Base-by-base conservation (phyloP, 2,888 invertebrate species). In the Allophyes oxyacanthae region DNA sequence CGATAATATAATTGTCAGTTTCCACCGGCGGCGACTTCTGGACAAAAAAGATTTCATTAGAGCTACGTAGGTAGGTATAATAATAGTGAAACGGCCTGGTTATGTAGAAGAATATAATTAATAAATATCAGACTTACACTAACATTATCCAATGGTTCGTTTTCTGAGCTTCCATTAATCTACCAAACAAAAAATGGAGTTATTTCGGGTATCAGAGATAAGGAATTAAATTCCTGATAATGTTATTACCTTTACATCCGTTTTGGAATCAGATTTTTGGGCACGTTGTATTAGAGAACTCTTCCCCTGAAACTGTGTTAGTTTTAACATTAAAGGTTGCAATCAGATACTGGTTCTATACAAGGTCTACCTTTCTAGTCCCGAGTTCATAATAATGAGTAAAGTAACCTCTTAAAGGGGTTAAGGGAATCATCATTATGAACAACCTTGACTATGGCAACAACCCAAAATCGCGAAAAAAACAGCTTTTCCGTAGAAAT, bases 161-260 rank as follows among this genome's bases (percentile, higher is more conserved):
- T 53, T 28, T 63, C 72, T 25, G 38, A 38, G 13, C 13, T 36
- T 28, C 52, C 72, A 58, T 46, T 66, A 15, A 46, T 33, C 75
- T 75, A 40, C 6, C 6, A 57, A 53, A 49, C 0, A 30, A 43
- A 34, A 32, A 37, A 10, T 28, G 30, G 33, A 36, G 15, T 9
- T 40, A 15, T 6, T 11, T 0, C 9, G 2, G 20, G 6, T 9
- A 0, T 7, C n/a, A 9, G 25, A 3, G 26, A 11, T 0, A 7
- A 26, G 13, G 0, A 32, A 32, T 8, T 2, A 32, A 10, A 13
- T n/a, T 15, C 20, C 13, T 8, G 6, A 1, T 28, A 48, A 11
- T 38, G 30, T 5, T 44, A 26, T 52, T 64, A 75, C 74, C 75
- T 74, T 75, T n/a, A 71, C 45, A 6, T 77, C 77, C 8, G 48